A percentile compares a stretch with the other conserved stretches of the same genome.
Evolutionary conservation across 2,797 vertebrate genomes (phyloP).

Genomic region (Paratrypauchen microcephalus): DNA sequence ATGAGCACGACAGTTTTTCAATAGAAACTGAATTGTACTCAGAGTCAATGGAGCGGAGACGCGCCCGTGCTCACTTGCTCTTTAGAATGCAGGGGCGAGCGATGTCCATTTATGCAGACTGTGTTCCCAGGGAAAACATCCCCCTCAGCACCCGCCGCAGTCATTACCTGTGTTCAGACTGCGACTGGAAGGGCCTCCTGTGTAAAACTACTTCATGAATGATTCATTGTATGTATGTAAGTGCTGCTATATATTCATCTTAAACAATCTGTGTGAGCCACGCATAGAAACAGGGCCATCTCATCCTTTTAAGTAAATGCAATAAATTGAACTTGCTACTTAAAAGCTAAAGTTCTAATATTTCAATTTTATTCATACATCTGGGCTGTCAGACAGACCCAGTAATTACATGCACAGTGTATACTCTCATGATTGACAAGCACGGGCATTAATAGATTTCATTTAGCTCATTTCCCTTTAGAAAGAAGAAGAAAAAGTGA

Average conservation of each 20-base stretch:
- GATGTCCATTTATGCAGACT: too few species aligned
- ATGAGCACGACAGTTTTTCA: too few species aligned
- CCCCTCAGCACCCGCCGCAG: not conserved
- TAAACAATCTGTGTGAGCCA: not conserved
- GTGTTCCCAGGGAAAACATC: too few species aligned
- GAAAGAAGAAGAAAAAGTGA: not conserved
- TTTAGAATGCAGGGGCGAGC: too few species aligned
- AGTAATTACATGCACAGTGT: not conserved
- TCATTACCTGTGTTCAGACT: not conserved
- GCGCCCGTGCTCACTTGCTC: too few species aligned
- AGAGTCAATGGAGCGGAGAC: too few species aligned
- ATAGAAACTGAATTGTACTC: too few species aligned
- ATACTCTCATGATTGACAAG: not conserved
- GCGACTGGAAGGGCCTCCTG: not conserved
- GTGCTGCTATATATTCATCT: not conserved
- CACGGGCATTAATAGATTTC: not conserved
- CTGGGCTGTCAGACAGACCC: not conserved
- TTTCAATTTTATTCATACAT: slow-evolving; percentile 5
- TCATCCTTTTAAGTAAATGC: not conserved
- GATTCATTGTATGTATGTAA: not conserved
- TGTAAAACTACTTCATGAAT: not conserved
- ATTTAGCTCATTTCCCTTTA: not conserved
- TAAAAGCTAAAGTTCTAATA: not conserved
- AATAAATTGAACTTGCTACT: not conserved
- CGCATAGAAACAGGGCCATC: not conserved